phyloP scores from a whole-genome alignment of 2,888 invertebrate genomes.

The Agonum fuliginosum region DNA sequence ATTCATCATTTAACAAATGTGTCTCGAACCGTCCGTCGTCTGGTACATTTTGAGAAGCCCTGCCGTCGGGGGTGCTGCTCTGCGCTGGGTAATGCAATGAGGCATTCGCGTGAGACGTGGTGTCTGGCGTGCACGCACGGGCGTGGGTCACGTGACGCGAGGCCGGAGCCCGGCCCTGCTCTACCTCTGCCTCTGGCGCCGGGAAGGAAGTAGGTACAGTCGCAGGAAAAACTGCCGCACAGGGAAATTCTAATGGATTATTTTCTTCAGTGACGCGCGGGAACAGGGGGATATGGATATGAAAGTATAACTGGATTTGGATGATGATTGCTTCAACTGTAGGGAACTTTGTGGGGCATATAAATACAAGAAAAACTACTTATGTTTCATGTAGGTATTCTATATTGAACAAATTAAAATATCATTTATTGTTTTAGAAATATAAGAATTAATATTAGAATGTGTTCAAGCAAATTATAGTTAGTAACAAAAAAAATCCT shows the following conservation, averaged over 20 bases:
- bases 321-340: conserved; percentile 1
- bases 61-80: background rate
- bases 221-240: background rate
- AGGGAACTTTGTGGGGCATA: too few relatives aligned
- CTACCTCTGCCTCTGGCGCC: conserved; percentile 39
- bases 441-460: too few relatives aligned
- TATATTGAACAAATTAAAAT: background rate
- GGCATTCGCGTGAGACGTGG: conserved; percentile 60
- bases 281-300: background rate
- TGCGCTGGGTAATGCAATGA: conserved; percentile 59
- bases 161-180: conserved; percentile 5
- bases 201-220: conserved; percentile 57
- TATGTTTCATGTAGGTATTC: too few relatives aligned
- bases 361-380: too few relatives aligned
- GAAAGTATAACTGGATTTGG: background rate
- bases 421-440: too few relatives aligned
- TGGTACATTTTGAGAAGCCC: conserved; percentile 41
- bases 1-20: background rate
- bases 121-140: conserved; percentile 58
- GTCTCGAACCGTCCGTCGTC: too few relatives aligned
- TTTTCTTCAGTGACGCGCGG: conserved; percentile 3
- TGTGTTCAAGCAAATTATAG: too few relatives aligned
- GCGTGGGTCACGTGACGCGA: conserved; percentile 32
- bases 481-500: too few relatives aligned
- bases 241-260: conserved; percentile 33